Conservation (phyloP, 2,888 invertebrate species). For the Lasius platythorax region DNA sequence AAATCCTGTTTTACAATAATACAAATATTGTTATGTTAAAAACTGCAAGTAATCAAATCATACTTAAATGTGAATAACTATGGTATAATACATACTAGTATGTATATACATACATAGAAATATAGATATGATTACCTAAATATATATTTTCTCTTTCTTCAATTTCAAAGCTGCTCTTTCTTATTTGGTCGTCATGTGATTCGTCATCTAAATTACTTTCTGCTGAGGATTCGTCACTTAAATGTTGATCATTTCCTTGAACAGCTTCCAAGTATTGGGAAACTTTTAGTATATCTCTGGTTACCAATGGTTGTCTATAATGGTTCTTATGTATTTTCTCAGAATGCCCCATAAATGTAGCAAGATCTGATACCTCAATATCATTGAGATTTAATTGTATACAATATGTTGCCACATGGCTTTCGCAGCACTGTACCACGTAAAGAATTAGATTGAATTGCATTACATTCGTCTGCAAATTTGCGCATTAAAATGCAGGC, state of each 20-base stretch:
- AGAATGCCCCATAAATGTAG: background rate
- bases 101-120: too few relatives aligned
- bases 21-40: too few relatives aligned
- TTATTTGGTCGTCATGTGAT: too few relatives aligned
- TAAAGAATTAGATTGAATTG: background rate
- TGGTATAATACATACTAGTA: too few relatives aligned
- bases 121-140: too few relatives aligned
- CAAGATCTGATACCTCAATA: background rate
- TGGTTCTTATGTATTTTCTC: background rate
- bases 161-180: too few relatives aligned
- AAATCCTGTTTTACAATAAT: too few relatives aligned
- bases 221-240: background rate
- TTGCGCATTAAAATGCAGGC: slow-evolving; percentile 1
- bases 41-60: too few relatives aligned
- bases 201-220: background rate
- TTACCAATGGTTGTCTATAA: background rate
- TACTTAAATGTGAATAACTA: too few relatives aligned
- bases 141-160: too few relatives aligned
- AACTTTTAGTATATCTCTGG: background rate
- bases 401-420: background rate
- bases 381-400: background rate
- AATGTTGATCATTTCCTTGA: background rate
- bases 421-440: background rate
- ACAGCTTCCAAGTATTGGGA: background rate
- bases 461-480: background rate